Base-by-base conservation (phyloP, 2,113 vertebrate species). In the Sialia sialis region DNA sequence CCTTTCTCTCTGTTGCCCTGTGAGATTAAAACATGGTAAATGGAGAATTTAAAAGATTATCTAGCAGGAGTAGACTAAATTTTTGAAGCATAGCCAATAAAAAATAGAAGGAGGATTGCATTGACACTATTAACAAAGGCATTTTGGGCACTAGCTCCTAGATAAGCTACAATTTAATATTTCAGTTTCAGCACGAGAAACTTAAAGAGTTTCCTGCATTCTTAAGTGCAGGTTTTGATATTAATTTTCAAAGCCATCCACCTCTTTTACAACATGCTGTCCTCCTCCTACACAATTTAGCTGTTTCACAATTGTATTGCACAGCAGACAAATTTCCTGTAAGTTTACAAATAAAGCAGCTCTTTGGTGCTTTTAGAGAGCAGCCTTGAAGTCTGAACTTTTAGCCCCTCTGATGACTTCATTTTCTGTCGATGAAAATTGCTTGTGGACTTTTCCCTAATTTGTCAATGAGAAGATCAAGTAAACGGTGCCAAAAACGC, bases 301-400 rank as follows among this genome's bases (percentile, higher is more conserved):
- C 55, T 84, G 30, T 96, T 94, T 90, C 85, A 78, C 84, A 95
- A 80, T 67, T 62, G 46, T 51, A 27, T 87, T 82, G 83, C 46
- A 7, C 41, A 88, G 80, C 84, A 76, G 82, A 49, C 59, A 72
- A 11, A 36, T 85, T 96, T 96, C 90, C 93, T 92, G 52, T 87
- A 49, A 90, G 68, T 55, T 94, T 74, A 79, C 93, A 95, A 88
- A 89, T 56, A 69, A 55, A 36, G n/a, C 73, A 93, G 51, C 30
- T 76, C 44, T 94, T 83, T 52, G 52, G 82, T 84, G 83, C 49
- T 78, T 76, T 84, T 67, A 78, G 74, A 87, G 83, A 74, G 44
- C 48, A 82, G 27, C 20, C 75, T 55, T 38, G 30, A 93, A 54
- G 27, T 36, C 60, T 66, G 85, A 64, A 75, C 30, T 92, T 91